Base-by-base conservation (phyloP, 2,888 invertebrate species). In the Corbicula japonica region DNA sequence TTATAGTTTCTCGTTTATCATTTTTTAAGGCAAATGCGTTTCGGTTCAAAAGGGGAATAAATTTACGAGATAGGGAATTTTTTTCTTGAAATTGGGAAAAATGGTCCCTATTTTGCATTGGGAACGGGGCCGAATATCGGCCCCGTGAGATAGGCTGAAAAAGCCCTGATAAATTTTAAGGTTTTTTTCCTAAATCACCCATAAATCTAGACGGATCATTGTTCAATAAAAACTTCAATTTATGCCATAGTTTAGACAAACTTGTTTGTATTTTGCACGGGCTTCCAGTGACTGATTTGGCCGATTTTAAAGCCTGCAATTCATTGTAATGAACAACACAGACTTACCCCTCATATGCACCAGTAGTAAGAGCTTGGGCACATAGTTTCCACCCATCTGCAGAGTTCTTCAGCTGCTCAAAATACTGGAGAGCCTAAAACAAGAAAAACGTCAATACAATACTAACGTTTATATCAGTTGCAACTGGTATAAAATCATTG, bases 311-410 rank as follows among this genome's bases (percentile, higher is more conserved):
- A 12, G 8, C 18, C 10, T 12, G 41, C 18, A 38, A 12, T 38
- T 38, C 18, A 38, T 12, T 12, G 10, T 38, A 8, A 38, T 12
- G 41, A 15, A 12, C 8, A 12, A 15, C 8, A 38, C 8, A 15
- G 10, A n/a, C 3, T 54, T 66, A 66, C 66, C 66, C 66, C 28
- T 66, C 66, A 41, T 66, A 66, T 21, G 80, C 76, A 44, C 91
- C 90, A 79, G 87, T 87, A 6, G 92, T 88, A 21, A 94, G 88
- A 23, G 92, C 91, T 70, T 91, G 90, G 6, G 94, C 91, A 89
- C 94, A 94, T 26, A 94, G 83, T 76, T 93, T 92, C 94, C 94
- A 95, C 8, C 94, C 95, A 88, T 92, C 87, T 18, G 90, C 91
- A 3, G 94, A 93, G 10, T 88, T 87, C 86, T 94, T 94, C 44